These are phyloP conservation scores for Trichacis sp. DNA, from an alignment of 2,888 invertebrate species.

Conservation along the genomic window DNA sequence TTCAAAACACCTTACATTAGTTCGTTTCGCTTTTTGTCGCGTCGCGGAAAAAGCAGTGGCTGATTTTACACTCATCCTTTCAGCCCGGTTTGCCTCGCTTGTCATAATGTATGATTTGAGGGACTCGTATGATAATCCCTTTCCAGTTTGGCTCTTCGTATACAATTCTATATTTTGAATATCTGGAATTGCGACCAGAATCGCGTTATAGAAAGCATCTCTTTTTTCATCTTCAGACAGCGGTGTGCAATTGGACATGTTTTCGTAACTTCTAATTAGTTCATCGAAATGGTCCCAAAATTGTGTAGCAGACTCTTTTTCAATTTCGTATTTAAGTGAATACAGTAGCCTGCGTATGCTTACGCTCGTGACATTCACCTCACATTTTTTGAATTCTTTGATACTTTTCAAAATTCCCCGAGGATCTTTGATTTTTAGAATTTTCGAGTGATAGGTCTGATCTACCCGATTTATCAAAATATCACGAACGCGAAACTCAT, in stretches of 20 bases:
- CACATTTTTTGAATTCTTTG: no score
- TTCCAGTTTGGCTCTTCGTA: neutral
- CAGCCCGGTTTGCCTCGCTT: no score
- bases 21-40: no score
- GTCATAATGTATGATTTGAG: neutral
- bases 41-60: no score
- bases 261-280: neutral
- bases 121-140: neutral
- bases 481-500: constrained; percentile 40
- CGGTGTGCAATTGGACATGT: neutral
- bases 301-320: constrained; percentile 31
- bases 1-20: no score
- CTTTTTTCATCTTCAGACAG: neutral
- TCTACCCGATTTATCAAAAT: constrained; percentile 42
- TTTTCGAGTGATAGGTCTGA: constrained; percentile 33
- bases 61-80: no score
- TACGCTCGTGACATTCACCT: constrained; percentile 33
- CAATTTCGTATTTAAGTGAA: constrained; percentile 30
- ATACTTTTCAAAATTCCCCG: constrained; percentile 31
- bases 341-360: constrained; percentile 33
- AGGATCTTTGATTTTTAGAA: constrained; percentile 35
- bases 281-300: constrained; percentile 38
- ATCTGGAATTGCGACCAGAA: neutral
- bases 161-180: neutral
- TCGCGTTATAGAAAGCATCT: neutral